phyloP scores from a whole-genome alignment of 2,797 vertebrate species.

The Eurystomus glaucurus region DNA sequence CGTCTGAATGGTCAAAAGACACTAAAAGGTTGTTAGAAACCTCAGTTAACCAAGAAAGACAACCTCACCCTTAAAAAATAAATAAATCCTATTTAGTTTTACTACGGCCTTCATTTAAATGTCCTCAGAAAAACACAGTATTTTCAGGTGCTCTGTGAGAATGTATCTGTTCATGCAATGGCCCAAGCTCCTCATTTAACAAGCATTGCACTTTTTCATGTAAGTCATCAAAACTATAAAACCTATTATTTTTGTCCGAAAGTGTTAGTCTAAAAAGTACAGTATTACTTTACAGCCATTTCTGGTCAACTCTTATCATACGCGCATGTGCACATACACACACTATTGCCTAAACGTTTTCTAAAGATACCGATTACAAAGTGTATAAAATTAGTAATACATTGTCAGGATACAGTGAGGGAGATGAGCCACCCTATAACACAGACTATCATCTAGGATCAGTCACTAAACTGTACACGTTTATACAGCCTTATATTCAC shows the following conservation, averaged over 20 bases:
- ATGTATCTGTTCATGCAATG: slow-evolving; percentile 49
- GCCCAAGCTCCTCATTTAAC: slow-evolving; percentile 49
- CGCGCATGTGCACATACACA: slow-evolving; percentile 49
- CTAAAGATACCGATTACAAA: slow-evolving; percentile 81
- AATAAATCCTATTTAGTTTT: slow-evolving; percentile 38
- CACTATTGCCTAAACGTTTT: slow-evolving; percentile 69
- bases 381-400: slow-evolving; percentile 75
- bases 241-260: slow-evolving; percentile 51
- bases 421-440: slow-evolving; percentile 68
- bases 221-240: slow-evolving; percentile 58
- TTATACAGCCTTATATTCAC: slow-evolving; percentile 62
- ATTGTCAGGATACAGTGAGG: slow-evolving; percentile 70
- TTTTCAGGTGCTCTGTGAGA: slow-evolving; percentile 29
- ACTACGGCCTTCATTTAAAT: slow-evolving; percentile 17
- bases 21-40: slow-evolving; percentile 53
- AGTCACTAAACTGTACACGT: slow-evolving; percentile 74
- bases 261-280: slow-evolving; percentile 69
- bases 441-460: slow-evolving; percentile 74
- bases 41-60: slow-evolving; percentile 39
- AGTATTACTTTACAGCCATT: slow-evolving; percentile 53
- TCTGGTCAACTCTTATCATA: slow-evolving; percentile 43
- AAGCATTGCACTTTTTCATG: slow-evolving; percentile 53
- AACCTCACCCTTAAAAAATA: neutral
- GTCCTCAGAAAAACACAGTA: neutral
- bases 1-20: slow-evolving; percentile 50